Evolutionary conservation across 2,888 invertebrate genomes (phyloP), one percentile per base, ranked within the genome.

Genomic region (Junonia oenone): DNA sequence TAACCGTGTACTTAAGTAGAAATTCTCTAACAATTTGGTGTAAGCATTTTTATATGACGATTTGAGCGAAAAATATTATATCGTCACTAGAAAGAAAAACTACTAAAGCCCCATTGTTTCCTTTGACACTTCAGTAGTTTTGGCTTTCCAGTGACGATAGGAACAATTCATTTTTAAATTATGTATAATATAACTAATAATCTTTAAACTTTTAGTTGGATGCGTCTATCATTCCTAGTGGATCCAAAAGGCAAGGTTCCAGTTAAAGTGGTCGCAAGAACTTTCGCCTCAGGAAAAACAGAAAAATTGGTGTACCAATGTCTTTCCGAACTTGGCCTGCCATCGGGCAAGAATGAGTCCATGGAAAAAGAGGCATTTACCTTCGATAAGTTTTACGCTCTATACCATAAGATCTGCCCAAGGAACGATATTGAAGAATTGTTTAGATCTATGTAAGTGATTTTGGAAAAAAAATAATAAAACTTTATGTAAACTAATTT

Each of bases 201-300:
- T 5, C 22, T 48, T n/a, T n/a, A n/a, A n/a, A 14, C 50, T 92
- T 93, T 71, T 90, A 99, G 99, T 93, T 99, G 99, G 99, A 98
- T 99, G 97, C 95, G 98, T 61, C 92, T 99, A 49, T 95, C 97
- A 61, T 97, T 99, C 91, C 93, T 96, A 70, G 97, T 97, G 53
- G 99, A 99, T 79, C 95, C 96, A 33, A 95, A 95, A 74, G 97
- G 98, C 35, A 98, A 98, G 88, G 98, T 99, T 55, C 99, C 99
- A 1, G 98, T 99, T 2, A 97, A 98, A 91, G 97, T 98, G 48
- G 96, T 99, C 31, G 98, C 98, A 53, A 92, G 97, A 76, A 99
- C 99, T 56, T 99, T 99, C 90, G 99, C 99, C 2, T 99, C 99
- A n/a, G 99, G 99, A 31, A 98, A 98, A 91, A 98, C 99, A 3